These are phyloP conservation scores for Watsonalla binaria DNA, from an alignment of 2,888 invertebrate genomes.

Conservation along the genomic window DNA sequence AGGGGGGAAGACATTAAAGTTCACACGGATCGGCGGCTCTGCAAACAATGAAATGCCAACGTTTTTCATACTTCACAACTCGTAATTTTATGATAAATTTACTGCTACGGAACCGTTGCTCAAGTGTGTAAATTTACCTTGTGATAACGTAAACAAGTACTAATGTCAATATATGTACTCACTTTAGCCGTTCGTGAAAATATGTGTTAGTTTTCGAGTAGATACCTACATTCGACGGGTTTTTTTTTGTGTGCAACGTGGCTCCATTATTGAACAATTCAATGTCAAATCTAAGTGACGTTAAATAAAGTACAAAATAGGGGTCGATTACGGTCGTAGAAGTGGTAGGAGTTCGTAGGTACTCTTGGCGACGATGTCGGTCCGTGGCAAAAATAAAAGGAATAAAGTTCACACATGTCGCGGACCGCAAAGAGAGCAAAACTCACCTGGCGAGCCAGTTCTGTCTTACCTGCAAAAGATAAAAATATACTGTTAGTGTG, in stretches of 20 bases:
- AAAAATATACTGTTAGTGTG: constrained; percentile 47
- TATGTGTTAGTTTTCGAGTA: not conserved
- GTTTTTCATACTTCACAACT: constrained; percentile 39
- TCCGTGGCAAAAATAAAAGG: constrained; percentile 43
- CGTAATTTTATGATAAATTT: constrained; percentile 50
- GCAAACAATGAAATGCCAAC: constrained; percentile 46
- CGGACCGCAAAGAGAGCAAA: constrained; percentile 55
- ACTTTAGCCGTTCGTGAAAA: constrained; percentile 8
- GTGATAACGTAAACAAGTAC: constrained; percentile 40
- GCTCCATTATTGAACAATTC: constrained; percentile 15
- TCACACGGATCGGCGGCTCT: constrained; percentile 55
- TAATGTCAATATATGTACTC: constrained; percentile 41
- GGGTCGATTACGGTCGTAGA: constrained; percentile 27
- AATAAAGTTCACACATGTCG: constrained; percentile 66
- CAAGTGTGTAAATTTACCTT: constrained; percentile 48
- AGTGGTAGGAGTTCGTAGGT: too few species aligned
- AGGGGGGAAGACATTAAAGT: constrained; percentile 28
- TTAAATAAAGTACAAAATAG: constrained; percentile 17
- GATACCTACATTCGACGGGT: not conserved
- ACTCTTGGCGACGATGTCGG: constrained; percentile 19
- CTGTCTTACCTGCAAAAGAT: constrained; percentile 63
- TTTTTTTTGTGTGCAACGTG: not conserved
- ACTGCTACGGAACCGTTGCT: constrained; percentile 35
- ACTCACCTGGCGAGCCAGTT: constrained; percentile 50
- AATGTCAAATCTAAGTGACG: constrained; percentile 20